Conservation (phyloP, 2,888 invertebrate species). For the Opisthograptis luteolata region DNA sequence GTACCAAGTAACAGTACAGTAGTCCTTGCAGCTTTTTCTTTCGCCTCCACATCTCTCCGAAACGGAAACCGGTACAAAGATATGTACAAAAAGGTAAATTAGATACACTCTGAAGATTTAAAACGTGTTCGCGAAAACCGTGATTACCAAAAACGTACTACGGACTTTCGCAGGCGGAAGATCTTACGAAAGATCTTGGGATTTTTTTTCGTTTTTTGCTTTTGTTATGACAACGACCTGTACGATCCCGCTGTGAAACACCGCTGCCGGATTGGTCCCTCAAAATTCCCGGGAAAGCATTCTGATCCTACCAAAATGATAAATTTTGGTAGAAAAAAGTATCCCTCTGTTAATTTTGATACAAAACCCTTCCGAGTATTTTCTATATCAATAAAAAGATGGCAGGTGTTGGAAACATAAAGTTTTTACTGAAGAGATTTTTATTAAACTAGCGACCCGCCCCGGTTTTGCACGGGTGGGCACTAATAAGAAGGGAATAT, state of each 20-base stretch:
- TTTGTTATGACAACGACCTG: conserved; percentile 66
- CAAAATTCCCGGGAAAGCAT: not conserved
- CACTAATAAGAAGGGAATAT: too few relatives aligned
- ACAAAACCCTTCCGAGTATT: not conserved
- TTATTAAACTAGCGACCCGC: too few relatives aligned
- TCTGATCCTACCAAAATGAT: not conserved
- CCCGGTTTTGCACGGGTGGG: too few relatives aligned
- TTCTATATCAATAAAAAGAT: not conserved
- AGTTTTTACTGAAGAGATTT: too few relatives aligned
- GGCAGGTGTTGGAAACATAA: too few relatives aligned
- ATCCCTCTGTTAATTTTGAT: not conserved
- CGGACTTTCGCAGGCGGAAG: conserved; percentile 47
- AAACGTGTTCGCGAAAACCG: conserved; percentile 30
- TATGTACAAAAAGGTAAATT: conserved; percentile 26
- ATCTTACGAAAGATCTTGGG: conserved; percentile 62
- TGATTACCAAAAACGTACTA: conserved; percentile 44
- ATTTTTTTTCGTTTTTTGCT: conserved; percentile 58
- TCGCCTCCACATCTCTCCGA: conserved; percentile 12
- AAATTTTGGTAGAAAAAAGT: not conserved
- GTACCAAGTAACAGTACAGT: conserved; percentile 28
- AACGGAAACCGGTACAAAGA: conserved; percentile 17
- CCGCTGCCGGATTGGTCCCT: not conserved
- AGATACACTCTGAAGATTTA: conserved; percentile 38
- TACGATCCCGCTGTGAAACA: conserved; percentile 1
- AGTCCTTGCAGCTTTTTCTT: conserved; percentile 10